Evolutionary conservation across 35 echinoderm and acorn worm genomes (phyloP).

Genomic region (Diadema setosum): DNA sequence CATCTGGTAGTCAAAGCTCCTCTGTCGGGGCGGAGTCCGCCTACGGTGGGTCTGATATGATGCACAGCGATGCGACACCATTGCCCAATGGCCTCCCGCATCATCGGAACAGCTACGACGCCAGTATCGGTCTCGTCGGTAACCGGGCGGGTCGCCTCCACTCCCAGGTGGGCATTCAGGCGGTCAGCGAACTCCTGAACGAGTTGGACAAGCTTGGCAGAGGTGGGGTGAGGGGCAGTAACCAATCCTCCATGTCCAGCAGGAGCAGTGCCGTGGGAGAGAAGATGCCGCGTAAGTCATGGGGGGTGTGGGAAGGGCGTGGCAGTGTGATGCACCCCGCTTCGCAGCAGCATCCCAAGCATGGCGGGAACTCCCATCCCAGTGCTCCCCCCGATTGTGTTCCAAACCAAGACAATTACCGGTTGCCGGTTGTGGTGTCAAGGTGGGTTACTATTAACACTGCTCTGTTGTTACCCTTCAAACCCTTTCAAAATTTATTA

Average conservation of each 20-base stretch:
- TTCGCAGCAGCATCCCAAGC: neutral
- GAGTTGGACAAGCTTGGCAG: constrained; percentile 3
- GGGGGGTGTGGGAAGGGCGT: neutral
- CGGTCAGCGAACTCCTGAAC: constrained; percentile 1
- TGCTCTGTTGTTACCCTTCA: no score
- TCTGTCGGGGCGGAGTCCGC: neutral
- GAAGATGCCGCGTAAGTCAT: neutral
- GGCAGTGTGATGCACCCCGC: neutral
- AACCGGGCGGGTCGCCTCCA: neutral
- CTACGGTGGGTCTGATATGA: neutral
- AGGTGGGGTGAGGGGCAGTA: neutral
- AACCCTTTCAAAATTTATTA: no score
- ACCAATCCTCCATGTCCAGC: neutral
- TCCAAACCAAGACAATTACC: neutral
- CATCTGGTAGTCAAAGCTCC: neutral
- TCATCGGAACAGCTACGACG: neutral
- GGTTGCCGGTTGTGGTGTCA: neutral
- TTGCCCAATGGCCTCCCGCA: neutral
- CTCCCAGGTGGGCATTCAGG: neutral
- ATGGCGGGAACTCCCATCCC: neutral
- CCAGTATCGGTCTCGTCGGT: neutral
- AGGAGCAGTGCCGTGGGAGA: neutral
- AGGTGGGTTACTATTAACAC: no score
- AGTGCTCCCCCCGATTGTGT: no score
- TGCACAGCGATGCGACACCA: no score